Evolutionary conservation across 2,113 vertebrate species (phyloP).

Genomic region (Thalassoma bifasciatum): DNA sequence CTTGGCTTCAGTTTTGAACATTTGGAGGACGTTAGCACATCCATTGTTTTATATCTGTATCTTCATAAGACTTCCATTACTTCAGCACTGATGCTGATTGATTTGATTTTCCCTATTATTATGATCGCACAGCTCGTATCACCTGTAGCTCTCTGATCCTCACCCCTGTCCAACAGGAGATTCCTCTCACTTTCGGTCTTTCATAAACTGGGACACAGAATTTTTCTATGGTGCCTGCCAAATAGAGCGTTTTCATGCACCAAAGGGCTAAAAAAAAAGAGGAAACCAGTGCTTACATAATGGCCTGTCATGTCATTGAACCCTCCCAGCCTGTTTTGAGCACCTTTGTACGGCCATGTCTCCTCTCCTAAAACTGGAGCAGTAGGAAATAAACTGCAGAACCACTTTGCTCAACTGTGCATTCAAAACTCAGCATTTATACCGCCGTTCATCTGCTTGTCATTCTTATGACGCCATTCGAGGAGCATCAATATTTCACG

Average conservation of each 20-base stretch:
- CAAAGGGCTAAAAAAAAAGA: background rate
- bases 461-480: slow-evolving; percentile 27
- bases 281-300: background rate
- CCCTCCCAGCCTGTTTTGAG: slow-evolving; percentile 5
- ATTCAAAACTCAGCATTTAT: slow-evolving; percentile 31
- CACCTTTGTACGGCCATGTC: background rate
- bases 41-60: too few relatives aligned
- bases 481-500: slow-evolving; percentile 49
- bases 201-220: slow-evolving; percentile 35
- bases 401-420: slow-evolving; percentile 14
- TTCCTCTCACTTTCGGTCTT: background rate
- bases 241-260: background rate
- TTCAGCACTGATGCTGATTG: too few relatives aligned
- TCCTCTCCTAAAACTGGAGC: background rate
- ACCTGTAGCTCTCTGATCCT: slow-evolving; percentile 2
- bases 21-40: too few relatives aligned
- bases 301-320: slow-evolving; percentile 16
- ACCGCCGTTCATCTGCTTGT: background rate
- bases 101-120: too few relatives aligned
- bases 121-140: background rate
- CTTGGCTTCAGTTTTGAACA: too few relatives aligned
- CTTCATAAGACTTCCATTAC: too few relatives aligned
- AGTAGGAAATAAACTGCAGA: background rate
- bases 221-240: slow-evolving; percentile 15
- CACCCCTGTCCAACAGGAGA: slow-evolving; percentile 13